Percentiles rank a stretch among this genome's conserved stretches.
Evolutionary conservation across 2,888 invertebrate species (phyloP).

Genomic region (Tinea semifulvella): DNA sequence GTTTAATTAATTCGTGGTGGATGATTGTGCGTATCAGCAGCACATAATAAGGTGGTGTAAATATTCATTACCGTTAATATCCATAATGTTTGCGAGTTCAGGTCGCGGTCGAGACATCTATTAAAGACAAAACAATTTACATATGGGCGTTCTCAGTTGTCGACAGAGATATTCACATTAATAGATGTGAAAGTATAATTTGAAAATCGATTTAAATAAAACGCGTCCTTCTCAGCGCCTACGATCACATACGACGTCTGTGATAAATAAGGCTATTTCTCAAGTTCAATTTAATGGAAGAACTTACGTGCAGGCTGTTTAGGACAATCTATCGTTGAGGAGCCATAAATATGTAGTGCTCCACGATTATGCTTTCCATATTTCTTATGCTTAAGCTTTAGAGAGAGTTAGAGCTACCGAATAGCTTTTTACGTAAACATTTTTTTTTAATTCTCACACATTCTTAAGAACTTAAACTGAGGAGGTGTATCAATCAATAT

Average conservation of each 20-base stretch:
- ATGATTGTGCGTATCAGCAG: background rate
- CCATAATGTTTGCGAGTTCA: conserved; percentile 27
- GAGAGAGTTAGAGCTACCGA: no score
- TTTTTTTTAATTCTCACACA: no score
- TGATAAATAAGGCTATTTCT: conserved; percentile 1
- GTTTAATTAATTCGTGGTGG: background rate
- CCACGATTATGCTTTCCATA: no score
- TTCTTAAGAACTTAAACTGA: no score
- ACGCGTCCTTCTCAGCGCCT: background rate
- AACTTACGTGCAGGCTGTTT: no score
- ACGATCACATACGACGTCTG: background rate
- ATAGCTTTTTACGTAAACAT: no score
- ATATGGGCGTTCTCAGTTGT: conserved; percentile 59
- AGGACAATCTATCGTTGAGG: no score
- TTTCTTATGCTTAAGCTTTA: no score
- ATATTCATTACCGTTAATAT: conserved; percentile 55
- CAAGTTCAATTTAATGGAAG: background rate
- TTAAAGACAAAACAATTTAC: conserved; percentile 56
- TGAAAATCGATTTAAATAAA: conserved; percentile 9
- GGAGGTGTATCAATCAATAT: no score
- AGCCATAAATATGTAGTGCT: background rate
- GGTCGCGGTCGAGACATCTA: conserved; percentile 48
- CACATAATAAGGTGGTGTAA: conserved; percentile 40
- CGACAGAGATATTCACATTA: conserved; percentile 60
- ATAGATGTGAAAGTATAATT: conserved; percentile 33